Percentiles rank a stretch among this genome's conserved stretches.
Evolutionary conservation across 2,797 vertebrate genomes (phyloP).

Genomic region (Enteromius treurensis): DNA sequence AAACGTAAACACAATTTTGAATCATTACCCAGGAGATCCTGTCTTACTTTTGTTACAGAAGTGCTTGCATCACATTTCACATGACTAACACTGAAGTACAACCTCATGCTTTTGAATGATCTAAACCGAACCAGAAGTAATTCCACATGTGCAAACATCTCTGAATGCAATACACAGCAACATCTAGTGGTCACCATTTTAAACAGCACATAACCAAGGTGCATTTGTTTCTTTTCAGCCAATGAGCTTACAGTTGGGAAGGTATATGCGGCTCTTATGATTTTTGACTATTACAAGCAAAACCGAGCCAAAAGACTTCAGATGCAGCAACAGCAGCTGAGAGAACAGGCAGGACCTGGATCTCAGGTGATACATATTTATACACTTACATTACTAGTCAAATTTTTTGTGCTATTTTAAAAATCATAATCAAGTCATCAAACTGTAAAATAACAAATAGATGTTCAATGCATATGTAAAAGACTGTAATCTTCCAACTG

Average conservation of each 20-base stretch:
- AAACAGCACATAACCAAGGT: not conserved
- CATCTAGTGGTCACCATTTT: constrained; percentile 17
- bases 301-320: constrained; percentile 86
- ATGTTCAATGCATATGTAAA: not conserved
- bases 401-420: not conserved
- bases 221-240: constrained; percentile 71
- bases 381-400: constrained; percentile 2
- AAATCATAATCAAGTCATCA: not conserved
- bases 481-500: not conserved
- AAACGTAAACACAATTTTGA: constrained; percentile 77
- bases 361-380: constrained; percentile 80
- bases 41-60: not conserved
- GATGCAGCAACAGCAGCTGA: constrained; percentile 72
- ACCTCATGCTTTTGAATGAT: not conserved
- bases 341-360: constrained; percentile 72
- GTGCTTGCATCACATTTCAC: not conserved
- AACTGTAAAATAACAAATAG: not conserved
- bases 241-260: constrained; percentile 97
- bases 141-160: not conserved
- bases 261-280: constrained; percentile 96
- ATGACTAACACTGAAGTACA: not conserved
- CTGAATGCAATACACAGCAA: not conserved
- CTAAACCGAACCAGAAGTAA: not conserved
- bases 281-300: constrained; percentile 97
- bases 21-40: not conserved